phyloP scores from a whole-genome alignment of 2,797 vertebrate genomes.

The Tolypeutes matacus region DNA sequence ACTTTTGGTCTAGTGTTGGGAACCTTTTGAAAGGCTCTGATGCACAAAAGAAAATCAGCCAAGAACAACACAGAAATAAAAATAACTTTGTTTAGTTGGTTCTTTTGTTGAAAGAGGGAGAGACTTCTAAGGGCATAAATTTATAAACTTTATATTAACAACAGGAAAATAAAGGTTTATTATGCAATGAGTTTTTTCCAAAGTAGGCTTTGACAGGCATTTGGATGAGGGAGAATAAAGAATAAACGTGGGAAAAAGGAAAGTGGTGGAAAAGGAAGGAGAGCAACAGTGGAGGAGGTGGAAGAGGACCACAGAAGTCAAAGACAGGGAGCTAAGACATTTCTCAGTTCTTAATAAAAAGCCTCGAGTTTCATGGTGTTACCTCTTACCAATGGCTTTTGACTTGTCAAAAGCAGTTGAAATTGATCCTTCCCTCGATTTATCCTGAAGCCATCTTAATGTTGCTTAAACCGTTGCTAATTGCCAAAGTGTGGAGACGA shows the following conservation, averaged over 20 bases:
- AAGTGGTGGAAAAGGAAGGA: neutral
- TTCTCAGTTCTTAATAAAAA: neutral
- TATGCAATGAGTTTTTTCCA: neutral
- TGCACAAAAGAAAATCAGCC: conserved; percentile 54
- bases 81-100: conserved; percentile 32
- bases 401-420: neutral
- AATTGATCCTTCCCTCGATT: neutral
- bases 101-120: conserved; percentile 42
- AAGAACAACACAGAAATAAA: conserved; percentile 67
- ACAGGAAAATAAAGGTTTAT: neutral
- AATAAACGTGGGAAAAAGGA: neutral
- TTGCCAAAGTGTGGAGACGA: neutral
- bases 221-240: neutral
- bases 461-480: conserved; percentile 20
- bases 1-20: conserved; percentile 41
- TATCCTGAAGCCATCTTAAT: neutral
- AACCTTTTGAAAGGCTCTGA: conserved; percentile 63
- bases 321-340: neutral
- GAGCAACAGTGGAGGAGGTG: neutral
- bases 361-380: neutral
- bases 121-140: neutral
- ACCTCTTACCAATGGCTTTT: neutral
- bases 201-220: neutral
- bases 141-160: conserved; percentile 30
- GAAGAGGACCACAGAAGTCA: neutral